Percentiles rank a stretch among this genome's conserved stretches.
Conservation (phyloP, 2,797 vertebrate species). For the Myoxocephalus aenaeus region DNA sequence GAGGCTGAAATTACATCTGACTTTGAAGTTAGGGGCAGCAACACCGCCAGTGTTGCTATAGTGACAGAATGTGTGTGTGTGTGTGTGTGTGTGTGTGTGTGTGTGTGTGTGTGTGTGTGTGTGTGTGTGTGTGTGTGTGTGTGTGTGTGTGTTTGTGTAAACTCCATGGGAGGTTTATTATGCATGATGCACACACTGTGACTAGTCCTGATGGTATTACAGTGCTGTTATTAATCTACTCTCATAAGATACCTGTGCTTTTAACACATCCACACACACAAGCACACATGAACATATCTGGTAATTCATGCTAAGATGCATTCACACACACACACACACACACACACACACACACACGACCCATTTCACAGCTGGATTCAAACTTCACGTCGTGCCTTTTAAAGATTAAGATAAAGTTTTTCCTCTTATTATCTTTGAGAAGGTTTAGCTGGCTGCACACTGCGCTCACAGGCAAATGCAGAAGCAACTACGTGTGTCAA, state of each 20-base stretch:
- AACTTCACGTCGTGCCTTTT: slow-evolving; percentile 74
- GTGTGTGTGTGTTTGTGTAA: slow-evolving; percentile 41
- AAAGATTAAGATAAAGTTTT: slow-evolving; percentile 81
- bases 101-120: slow-evolving; percentile 33
- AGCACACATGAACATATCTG: slow-evolving; percentile 14
- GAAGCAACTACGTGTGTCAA: not conserved
- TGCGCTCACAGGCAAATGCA: slow-evolving; percentile 67
- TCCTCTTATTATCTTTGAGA: slow-evolving; percentile 77
- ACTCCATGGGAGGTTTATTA: slow-evolving; percentile 81
- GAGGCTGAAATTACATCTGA: slow-evolving; percentile 97
- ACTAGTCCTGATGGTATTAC: slow-evolving; percentile 79
- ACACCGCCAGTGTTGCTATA: slow-evolving; percentile 91
- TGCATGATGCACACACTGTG: slow-evolving; percentile 80
- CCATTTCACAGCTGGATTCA: slow-evolving; percentile 76
- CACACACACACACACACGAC: slow-evolving; percentile 38
- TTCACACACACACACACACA: slow-evolving; percentile 12
- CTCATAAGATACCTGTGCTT: slow-evolving; percentile 74
- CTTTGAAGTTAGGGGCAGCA: slow-evolving; percentile 90
- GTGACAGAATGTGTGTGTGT: slow-evolving; percentile 77
- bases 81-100: slow-evolving; percentile 26
- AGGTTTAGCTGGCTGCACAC: slow-evolving; percentile 74
- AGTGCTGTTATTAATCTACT: slow-evolving; percentile 78
- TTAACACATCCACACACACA: slow-evolving; percentile 56
- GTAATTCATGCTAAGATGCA: slow-evolving; percentile 39
- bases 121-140: too few species aligned